phyloP scores from a whole-genome alignment of 2,113 vertebrate species.

The Lagopus leucura region DNA sequence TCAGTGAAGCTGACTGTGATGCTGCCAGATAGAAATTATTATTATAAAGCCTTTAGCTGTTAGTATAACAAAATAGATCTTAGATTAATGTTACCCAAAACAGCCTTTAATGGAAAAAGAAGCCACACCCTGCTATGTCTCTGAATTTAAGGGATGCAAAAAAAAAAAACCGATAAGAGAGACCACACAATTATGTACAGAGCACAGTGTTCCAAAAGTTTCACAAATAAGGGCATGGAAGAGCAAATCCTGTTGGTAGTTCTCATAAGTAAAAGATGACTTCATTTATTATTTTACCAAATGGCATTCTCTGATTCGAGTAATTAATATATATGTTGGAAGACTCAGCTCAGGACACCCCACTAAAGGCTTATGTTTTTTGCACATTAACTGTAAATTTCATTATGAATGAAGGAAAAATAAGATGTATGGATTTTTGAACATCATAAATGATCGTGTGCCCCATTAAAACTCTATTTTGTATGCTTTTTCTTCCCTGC shows the following conservation, averaged over 20 bases:
- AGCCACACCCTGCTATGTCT: conserved; percentile 56
- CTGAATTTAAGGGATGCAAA: conserved; percentile 55
- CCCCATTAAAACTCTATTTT: neutral
- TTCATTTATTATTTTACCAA: conserved; percentile 66
- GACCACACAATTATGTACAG: conserved; percentile 51
- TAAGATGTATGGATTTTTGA: neutral
- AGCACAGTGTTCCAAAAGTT: conserved; percentile 24
- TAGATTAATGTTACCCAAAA: conserved; percentile 41
- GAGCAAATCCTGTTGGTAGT: conserved; percentile 40
- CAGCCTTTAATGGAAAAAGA: conserved; percentile 64
- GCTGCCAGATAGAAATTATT: conserved; percentile 63
- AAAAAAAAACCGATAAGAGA: conserved; percentile 58
- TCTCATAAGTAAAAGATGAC: conserved; percentile 54
- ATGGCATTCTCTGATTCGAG: conserved; percentile 41
- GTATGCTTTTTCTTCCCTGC: neutral
- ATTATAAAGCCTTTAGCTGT: conserved; percentile 63
- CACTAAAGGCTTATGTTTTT: conserved; percentile 32
- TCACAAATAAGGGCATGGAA: conserved; percentile 41
- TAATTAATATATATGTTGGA: conserved; percentile 26
- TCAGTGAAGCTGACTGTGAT: conserved; percentile 63
- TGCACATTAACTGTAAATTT: neutral
- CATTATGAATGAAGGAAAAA: neutral
- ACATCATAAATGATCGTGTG: neutral
- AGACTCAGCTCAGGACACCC: neutral
- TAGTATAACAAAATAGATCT: conserved; percentile 45